These are phyloP conservation scores for Agrypnia vestita DNA, from an alignment of 1,140 invertebrate genomes.

Conservation along the genomic window DNA sequence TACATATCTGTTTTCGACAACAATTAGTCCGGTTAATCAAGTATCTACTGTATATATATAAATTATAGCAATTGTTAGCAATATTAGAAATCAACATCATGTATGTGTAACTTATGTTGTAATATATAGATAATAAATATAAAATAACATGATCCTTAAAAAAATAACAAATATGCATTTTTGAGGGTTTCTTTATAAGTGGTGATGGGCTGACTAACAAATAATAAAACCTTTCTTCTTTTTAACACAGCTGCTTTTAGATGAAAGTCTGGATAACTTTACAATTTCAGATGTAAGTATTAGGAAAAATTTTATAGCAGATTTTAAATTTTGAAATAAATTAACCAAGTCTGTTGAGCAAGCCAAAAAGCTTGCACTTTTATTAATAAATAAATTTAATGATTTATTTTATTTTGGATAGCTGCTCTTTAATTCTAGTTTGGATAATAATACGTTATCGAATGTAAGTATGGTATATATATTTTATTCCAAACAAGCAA, in stretches of 20 bases:
- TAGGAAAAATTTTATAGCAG: background rate
- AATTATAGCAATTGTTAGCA: no score
- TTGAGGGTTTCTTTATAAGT: background rate
- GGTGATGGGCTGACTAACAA: background rate
- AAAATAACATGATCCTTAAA: no score
- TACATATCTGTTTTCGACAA: no score
- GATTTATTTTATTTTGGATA: conserved; percentile 44
- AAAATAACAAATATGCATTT: no score
- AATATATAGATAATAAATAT: no score
- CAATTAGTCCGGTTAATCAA: no score
- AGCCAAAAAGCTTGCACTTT: no score
- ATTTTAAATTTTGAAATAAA: background rate
- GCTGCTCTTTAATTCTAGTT: conserved; percentile 50
- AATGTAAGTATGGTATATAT: conserved; percentile 50
- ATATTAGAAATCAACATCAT: no score
- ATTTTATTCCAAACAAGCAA: background rate
- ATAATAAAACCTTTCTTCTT: conserved; percentile 2
- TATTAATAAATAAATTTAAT: background rate
- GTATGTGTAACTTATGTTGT: no score
- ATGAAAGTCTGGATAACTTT: conserved; percentile 27
- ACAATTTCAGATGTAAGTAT: conserved; percentile 35
- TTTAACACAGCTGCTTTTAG: conserved; percentile 22
- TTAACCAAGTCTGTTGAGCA: no score
- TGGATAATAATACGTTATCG: conserved; percentile 59
- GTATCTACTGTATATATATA: no score